Conservation (phyloP, 2,888 invertebrate genomes). For the Meganola albula region DNA sequence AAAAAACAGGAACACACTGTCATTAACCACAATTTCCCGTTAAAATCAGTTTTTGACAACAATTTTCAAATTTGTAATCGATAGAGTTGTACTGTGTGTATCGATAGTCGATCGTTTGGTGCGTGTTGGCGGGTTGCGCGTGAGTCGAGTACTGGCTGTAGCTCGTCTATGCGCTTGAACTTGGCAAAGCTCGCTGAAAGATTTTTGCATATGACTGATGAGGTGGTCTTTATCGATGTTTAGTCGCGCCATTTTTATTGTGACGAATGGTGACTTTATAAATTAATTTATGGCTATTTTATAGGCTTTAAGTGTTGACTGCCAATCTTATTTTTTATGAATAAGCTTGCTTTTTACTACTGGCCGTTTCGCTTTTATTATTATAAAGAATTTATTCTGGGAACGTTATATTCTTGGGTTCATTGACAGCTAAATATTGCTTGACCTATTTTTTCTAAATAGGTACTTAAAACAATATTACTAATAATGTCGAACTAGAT, state of each 20-base stretch:
- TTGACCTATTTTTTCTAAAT: too few species aligned
- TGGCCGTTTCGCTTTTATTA: too few species aligned
- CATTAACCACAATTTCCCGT: conserved; percentile 15
- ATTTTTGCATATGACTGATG: conserved; percentile 47
- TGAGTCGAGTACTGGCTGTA: conserved; percentile 56
- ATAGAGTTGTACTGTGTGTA: conserved; percentile 33
- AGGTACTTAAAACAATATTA: too few species aligned
- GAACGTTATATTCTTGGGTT: too few species aligned
- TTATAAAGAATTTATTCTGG: too few species aligned
- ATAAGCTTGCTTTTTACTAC: too few species aligned
- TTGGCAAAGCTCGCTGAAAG: conserved; percentile 60
- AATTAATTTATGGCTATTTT: not conserved
- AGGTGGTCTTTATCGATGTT: conserved; percentile 20
- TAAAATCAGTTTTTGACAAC: conserved; percentile 6
- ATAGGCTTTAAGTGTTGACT: too few species aligned
- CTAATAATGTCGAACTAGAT: too few species aligned
- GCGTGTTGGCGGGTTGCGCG: conserved; percentile 62
- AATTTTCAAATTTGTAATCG: conserved; percentile 25
- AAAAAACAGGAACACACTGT: conserved; percentile 11
- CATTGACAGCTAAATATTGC: too few species aligned
- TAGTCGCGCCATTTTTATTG: conserved; percentile 20
- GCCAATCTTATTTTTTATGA: too few species aligned
- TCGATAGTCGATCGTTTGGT: conserved; percentile 29
- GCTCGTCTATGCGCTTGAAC: conserved; percentile 58
- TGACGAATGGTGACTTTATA: conserved; percentile 9